Percentiles rank a stretch among this genome's conserved stretches.
phyloP scores from a whole-genome alignment of 2,888 invertebrate species.

The Ditylenchus weischeri region DNA sequence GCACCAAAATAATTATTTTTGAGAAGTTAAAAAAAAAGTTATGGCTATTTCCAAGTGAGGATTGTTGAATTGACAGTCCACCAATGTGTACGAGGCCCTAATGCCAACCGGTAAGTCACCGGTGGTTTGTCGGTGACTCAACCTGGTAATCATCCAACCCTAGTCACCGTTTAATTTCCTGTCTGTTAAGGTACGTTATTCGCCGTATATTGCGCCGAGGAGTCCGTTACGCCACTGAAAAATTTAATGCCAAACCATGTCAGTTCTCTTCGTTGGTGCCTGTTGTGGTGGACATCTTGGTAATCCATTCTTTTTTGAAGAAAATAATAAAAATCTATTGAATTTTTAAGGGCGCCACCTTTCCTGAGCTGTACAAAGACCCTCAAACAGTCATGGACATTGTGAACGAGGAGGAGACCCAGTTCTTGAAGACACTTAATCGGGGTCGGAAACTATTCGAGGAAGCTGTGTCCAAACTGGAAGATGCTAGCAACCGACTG shows the following conservation, averaged over 20 bases:
- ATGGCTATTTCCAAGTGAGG: too few species aligned
- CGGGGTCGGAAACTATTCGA: slow-evolving; percentile 85
- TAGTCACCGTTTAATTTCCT: too few species aligned
- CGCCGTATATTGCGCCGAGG: slow-evolving; percentile 89
- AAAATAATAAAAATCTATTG: not conserved
- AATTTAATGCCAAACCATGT: slow-evolving; percentile 89
- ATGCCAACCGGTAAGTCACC: too few species aligned
- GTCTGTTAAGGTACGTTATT: slow-evolving; percentile 74
- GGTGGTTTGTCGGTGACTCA: too few species aligned
- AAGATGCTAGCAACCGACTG: slow-evolving; percentile 66
- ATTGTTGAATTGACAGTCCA: too few species aligned
- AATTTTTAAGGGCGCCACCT: slow-evolving; percentile 64
- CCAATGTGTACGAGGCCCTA: too few species aligned
- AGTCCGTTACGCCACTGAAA: slow-evolving; percentile 92
- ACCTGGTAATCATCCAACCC: too few species aligned
- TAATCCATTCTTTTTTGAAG: slow-evolving; percentile 18
- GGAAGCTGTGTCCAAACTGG: slow-evolving; percentile 72
- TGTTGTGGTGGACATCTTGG: slow-evolving; percentile 78
- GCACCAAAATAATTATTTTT: too few species aligned
- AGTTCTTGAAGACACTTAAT: slow-evolving; percentile 89
- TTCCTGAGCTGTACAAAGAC: slow-evolving; percentile 75
- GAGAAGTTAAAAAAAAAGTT: too few species aligned
- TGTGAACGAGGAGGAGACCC: slow-evolving; percentile 94
- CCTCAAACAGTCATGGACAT: slow-evolving; percentile 82
- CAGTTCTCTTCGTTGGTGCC: slow-evolving; percentile 85